Percentiles rank a stretch among this genome's conserved stretches.
Conservation (phyloP, 2,797 vertebrate species). For the Rhodeus uyekii region DNA sequence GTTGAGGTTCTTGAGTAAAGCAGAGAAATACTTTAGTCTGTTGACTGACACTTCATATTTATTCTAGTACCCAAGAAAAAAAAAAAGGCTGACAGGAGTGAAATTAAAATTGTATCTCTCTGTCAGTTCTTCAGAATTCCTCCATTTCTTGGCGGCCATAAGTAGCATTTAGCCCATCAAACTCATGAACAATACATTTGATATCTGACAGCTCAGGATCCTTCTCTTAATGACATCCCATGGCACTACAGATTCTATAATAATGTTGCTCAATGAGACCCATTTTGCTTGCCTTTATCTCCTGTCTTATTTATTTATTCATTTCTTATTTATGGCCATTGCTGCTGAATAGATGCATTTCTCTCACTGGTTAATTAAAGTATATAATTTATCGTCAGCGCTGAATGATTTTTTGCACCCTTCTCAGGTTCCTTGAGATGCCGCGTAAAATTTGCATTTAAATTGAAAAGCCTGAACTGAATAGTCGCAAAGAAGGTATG, state of each 20-base stretch:
- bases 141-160: conserved; percentile 65
- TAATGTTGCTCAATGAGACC: conserved; percentile 53
- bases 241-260: conserved; percentile 59
- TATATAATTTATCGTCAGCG: conserved; percentile 77
- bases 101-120: conserved; percentile 80
- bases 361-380: conserved; percentile 79
- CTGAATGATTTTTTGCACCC: conserved; percentile 69
- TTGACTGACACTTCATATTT: conserved; percentile 78
- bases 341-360: conserved; percentile 73
- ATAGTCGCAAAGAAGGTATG: conserved; percentile 60
- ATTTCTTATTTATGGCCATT: conserved; percentile 71
- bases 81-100: conserved; percentile 74
- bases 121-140: conserved; percentile 72
- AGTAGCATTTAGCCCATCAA: conserved; percentile 70
- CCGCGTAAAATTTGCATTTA: conserved; percentile 83
- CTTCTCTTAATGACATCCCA: conserved; percentile 69
- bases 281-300: conserved; percentile 58
- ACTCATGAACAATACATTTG: conserved; percentile 70
- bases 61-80: conserved; percentile 68
- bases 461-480: conserved; percentile 78
- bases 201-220: conserved; percentile 76
- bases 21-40: conserved; percentile 32
- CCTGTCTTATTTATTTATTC: conserved; percentile 73
- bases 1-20: conserved; percentile 36
- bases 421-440: conserved; percentile 67